Evolutionary conservation across 2,797 vertebrate genomes (phyloP), one percentile per base, ranked within the genome.

Genomic region (Crenuchus spilurus): DNA sequence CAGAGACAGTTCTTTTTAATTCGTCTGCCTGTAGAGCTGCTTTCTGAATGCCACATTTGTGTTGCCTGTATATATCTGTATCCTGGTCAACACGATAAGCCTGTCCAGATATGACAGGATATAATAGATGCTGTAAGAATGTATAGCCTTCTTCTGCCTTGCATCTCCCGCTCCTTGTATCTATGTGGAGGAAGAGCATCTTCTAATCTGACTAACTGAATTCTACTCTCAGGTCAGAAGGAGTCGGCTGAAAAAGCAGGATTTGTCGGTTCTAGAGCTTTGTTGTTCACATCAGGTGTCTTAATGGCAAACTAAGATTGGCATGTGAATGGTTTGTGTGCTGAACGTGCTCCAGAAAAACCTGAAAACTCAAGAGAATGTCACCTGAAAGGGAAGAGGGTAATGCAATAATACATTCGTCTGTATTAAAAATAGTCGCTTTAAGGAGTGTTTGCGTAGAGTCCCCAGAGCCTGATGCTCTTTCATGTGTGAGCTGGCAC

Each of bases 361-460:
- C 31, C 39, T 54, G 16, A 41, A 77, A 74, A 67, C 28, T 41
- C 26, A 68, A 68, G 48, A 46, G 26, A 31, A 28, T 48, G 55
- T 30, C 30, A 48, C 64, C 48, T 63, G 60, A 49, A 74, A 44
- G 44, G 28, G 39, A 75, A 63, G 14, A 57, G 33, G 73, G 20
- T 61, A 69, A 72, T 70, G 46, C 26, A 66, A 66, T 65, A 30
- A 35, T 48, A 64, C 42, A 60, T 30, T 42, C 20, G 41, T 30
- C 48, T 68, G 63, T 16, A 35, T 74, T 70, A 67, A 72, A 48
- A 63, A 44, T 54, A 63, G 46, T 46, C 28, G 41, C 31, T 63
- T 26, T 55, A 61, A 64, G 35, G 42, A 70, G 65, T 66, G 51
- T 71, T 70, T 75, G 62, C 42, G 51, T 61, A 67, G 67, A 71